A percentile compares a stretch with the other conserved stretches of the same genome.
Evolutionary conservation across 1,140 invertebrate species (phyloP).

Genomic region (Brevipalpus yothersi): DNA sequence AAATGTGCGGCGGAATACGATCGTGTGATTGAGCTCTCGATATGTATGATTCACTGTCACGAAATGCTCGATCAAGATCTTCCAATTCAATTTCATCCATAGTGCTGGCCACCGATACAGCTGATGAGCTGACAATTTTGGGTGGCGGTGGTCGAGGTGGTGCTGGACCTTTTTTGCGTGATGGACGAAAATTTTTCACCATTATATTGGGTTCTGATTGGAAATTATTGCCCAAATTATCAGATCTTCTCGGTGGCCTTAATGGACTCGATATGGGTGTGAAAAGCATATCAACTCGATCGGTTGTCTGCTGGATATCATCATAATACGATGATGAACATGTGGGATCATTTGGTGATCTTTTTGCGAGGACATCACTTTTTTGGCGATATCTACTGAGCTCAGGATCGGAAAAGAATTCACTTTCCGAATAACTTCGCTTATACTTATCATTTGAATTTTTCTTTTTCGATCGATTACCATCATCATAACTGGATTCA

Average conservation of each 20-base stretch:
- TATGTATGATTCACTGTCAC: background rate
- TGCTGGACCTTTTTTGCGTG: background rate
- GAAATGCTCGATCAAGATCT: background rate
- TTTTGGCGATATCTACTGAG: background rate
- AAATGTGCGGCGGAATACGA: background rate
- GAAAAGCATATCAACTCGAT: constrained; percentile 3
- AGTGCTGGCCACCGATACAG: background rate
- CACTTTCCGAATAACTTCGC: background rate
- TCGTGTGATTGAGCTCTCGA: background rate
- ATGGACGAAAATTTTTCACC: background rate
- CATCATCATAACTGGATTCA: too few relatives aligned
- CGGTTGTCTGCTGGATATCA: background rate
- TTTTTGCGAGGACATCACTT: background rate
- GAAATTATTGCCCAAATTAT: background rate
- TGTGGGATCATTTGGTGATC: background rate
- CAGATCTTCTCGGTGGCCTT: constrained; percentile 2
- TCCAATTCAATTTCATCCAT: background rate
- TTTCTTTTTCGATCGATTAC: too few relatives aligned
- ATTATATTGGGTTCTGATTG: background rate
- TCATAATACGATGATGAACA: background rate
- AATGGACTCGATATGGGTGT: background rate
- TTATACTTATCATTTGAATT: too few relatives aligned
- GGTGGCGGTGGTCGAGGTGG: constrained; percentile 8
- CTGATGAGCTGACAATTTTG: background rate
- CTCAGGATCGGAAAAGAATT: constrained; percentile 6